Evolutionary conservation across 2,888 invertebrate genomes (phyloP).

Genomic region (Schrankia costaestrigalis): DNA sequence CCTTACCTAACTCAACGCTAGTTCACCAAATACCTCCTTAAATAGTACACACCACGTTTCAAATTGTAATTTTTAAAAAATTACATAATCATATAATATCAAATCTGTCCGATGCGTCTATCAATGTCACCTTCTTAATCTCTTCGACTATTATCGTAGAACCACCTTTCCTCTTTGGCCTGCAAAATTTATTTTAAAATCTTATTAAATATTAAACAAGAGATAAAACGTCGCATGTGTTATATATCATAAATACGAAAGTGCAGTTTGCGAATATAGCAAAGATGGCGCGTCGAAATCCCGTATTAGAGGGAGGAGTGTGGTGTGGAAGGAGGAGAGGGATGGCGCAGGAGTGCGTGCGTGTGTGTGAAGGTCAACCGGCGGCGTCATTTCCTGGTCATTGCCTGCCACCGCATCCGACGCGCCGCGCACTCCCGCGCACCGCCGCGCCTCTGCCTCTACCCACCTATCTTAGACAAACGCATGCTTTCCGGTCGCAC

Average conservation of each 20-base stretch:
- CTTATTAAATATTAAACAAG: conserved; percentile 18
- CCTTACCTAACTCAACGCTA: conserved; percentile 61
- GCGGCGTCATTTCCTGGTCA: conserved; percentile 80
- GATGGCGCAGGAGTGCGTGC: conserved; percentile 36
- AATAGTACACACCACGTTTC: conserved; percentile 26
- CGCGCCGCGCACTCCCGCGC: conserved; percentile 29
- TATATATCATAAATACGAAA: conserved; percentile 13
- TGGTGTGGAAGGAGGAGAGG: conserved; percentile 32
- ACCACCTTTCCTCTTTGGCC: conserved; percentile 38
- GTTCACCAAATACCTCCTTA: conserved; percentile 39
- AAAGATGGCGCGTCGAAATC: conserved; percentile 21
- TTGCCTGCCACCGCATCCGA: conserved; percentile 48
- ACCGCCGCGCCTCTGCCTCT: conserved; percentile 24
- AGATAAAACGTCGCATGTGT: conserved; percentile 33
- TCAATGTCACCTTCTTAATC: conserved; percentile 59
- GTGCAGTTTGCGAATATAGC: conserved; percentile 1
- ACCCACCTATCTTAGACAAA: conserved; percentile 49
- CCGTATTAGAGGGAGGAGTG: conserved; percentile 24
- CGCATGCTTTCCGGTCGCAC: conserved; percentile 68
- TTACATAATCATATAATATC: not conserved
- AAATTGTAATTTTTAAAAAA: conserved; percentile 13
- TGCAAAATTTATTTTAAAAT: conserved; percentile 15
- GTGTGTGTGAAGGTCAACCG: conserved; percentile 69
- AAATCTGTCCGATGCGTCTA: conserved; percentile 14
- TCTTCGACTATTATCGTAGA: conserved; percentile 38